Base-by-base conservation (phyloP, 2,797 vertebrate genomes). In the Alectoris magna region DNA sequence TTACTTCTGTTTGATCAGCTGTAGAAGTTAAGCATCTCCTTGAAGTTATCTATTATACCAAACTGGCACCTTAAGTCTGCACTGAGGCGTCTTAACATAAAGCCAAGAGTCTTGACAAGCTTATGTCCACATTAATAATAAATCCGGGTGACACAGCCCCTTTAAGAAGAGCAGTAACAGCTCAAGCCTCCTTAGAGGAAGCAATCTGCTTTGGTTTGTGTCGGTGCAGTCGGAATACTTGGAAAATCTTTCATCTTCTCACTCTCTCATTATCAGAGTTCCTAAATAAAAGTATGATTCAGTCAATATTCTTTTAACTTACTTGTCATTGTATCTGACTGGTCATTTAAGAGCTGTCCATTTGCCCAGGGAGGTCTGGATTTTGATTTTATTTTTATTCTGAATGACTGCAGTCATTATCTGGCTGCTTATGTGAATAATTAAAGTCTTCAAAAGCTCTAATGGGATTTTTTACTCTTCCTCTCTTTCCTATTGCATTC, bases 81-180 rank as follows among this genome's bases (percentile, higher is more conserved):
- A 82, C 60, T 64, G 87, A 86, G 93, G 48, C 87, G 24, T 80
- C 94, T 93, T 94, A 94, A 70, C 48, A 24, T 58, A 90, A 94
- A 87, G 75, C 90, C 70, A 77, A 95, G 44, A 82, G 80, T 83
- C 88, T 94, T 86, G 69, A 80, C 82, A 91, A 93, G 92, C 91
- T 95, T 81, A 86, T 27, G 88, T 73, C 77, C 73, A 79, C 76
- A 38, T 76, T 29, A 82, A 58, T 67, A 86, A 91, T 62, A 96
- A 89, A 96, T 84, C 91, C 91, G 73, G 58, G 67, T 92, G 85
- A 91, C 83, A 84, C 88, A 88, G 59, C 46, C n/a, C 22, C 14
- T 79, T 78, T 84, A 87, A 90, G 88, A 90, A 69, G 67, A 91
- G 46, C 17, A 89, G n/a, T 26, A 86, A 75, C 59, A 87, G 64